Evolutionary conservation across 2,113 vertebrate genomes (phyloP).

Genomic region (Amblyornis subalaris): DNA sequence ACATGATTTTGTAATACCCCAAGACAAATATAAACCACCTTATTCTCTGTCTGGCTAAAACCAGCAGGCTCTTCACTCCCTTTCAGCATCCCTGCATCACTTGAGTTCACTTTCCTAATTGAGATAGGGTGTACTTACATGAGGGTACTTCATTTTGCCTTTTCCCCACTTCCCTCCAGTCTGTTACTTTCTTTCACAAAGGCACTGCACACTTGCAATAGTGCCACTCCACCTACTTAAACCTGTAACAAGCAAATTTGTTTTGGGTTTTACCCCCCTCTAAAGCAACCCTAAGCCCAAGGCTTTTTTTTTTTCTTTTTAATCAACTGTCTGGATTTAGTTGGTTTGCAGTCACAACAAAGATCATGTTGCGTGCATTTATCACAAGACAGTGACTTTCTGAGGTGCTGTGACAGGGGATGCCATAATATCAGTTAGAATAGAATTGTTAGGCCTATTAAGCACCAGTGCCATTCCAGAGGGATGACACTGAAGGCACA

Average conservation of each 20-base stretch:
- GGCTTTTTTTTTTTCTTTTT: not conserved
- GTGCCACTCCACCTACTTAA: not conserved
- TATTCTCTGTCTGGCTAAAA: not conserved
- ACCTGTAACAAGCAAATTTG: not conserved
- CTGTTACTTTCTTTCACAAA: not conserved
- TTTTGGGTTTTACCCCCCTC: not conserved
- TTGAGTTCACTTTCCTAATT: not conserved
- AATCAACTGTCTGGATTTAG: not conserved
- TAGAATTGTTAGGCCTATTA: not conserved
- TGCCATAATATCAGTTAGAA: not conserved
- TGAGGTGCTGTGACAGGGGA: not conserved
- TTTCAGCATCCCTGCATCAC: not conserved
- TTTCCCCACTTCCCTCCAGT: not conserved
- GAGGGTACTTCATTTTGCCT: not conserved
- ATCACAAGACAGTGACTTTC: not conserved
- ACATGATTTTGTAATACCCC: not conserved
- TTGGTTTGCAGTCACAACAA: not conserved
- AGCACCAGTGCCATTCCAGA: not conserved
- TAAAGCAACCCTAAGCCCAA: not conserved
- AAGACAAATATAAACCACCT: not conserved
- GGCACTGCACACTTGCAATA: not conserved
- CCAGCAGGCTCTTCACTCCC: not conserved
- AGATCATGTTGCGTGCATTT: not conserved
- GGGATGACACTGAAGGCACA: accelerated
- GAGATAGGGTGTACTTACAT: not conserved